Base-by-base conservation (phyloP, 2,888 invertebrate species). In the Leucania comma region DNA sequence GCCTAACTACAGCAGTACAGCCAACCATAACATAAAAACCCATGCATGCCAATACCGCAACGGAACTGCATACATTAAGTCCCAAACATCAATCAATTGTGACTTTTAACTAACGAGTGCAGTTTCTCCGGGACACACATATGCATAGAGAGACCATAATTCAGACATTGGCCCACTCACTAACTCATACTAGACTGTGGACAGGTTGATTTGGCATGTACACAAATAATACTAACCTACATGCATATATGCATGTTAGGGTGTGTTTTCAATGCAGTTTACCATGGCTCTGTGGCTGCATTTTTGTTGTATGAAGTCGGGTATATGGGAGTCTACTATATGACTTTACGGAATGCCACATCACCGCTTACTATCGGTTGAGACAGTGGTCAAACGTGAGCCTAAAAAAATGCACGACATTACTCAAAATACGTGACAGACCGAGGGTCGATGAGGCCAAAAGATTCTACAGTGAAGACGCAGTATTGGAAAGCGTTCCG, bases 61-160 rank as follows among this genome's bases (percentile, higher is more conserved):
- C 78, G 60, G 81, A 66, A 68, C 78, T 72, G 83, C 68, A 83
- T 85, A 83, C 50, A 85, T 85, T 81, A 75, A 78, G 46, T 58
- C 32, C 50, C 56, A 82, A 80, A 86, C 90, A 91, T 91, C 91
- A 90, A 91, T 91, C 91, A 91, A 85, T 83, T 80, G 81, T 78
- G 81, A 77, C 71, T 75, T 59, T 77, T 83, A 57, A 81, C 92
- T 94, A 94, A 94, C 94, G 93, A 94, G 93, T 88, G 75, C 83
- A 88, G 89, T 91, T 90, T 86, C 89, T 87, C 88, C 83, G 53
- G 72, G 83, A 86, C 93, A 93, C 93, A 93, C 93, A 94, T 95
- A 95, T 95, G 94, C 94, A 94, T 94, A 92, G 84, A 88, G 90
- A 91, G 89, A 86, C 93, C 88, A 94, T 95, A 94, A 95, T 93